These are phyloP conservation scores for Abrostola triplasia DNA, from an alignment of 2,888 invertebrate species.

Conservation along the genomic window DNA sequence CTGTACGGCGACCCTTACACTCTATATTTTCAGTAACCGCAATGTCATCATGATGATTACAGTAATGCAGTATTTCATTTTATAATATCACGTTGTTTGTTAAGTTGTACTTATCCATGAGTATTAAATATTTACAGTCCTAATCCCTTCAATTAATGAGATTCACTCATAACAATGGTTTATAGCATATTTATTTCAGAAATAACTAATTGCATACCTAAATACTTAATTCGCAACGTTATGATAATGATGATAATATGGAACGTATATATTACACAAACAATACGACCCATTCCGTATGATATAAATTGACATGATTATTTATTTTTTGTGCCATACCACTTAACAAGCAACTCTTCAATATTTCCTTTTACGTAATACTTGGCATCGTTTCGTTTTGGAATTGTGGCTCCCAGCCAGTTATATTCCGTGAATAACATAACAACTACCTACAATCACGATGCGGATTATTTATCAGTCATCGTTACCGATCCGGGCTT, in stretches of 20 bases:
- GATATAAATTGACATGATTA: conserved; percentile 33
- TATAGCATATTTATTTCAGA: not conserved
- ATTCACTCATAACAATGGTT: conserved; percentile 8
- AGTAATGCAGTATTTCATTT: conserved; percentile 29
- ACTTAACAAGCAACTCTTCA: conserved; percentile 76
- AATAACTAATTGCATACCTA: not conserved
- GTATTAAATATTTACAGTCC: conserved; percentile 3
- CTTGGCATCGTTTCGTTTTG: conserved; percentile 79
- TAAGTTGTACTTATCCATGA: too few relatives aligned
- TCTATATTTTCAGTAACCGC: conserved; percentile 44
- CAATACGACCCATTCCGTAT: conserved; percentile 8
- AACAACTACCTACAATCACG: conserved; percentile 55
- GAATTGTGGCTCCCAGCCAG: conserved; percentile 77
- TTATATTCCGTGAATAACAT: conserved; percentile 69
- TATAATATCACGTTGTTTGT: conserved; percentile 1
- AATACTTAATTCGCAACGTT: not conserved
- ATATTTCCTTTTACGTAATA: conserved; percentile 74
- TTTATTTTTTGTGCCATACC: conserved; percentile 62
- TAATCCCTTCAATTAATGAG: conserved; percentile 1
- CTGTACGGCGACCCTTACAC: conserved; percentile 52
- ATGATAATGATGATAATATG: too few relatives aligned
- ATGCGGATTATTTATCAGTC: conserved; percentile 64
- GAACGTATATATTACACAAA: not conserved
- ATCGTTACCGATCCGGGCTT: conserved; percentile 35
- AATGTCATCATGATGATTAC: conserved; percentile 57